Conservation (phyloP, 1,140 invertebrate species). For the Belonocnema kinseyi region DNA sequence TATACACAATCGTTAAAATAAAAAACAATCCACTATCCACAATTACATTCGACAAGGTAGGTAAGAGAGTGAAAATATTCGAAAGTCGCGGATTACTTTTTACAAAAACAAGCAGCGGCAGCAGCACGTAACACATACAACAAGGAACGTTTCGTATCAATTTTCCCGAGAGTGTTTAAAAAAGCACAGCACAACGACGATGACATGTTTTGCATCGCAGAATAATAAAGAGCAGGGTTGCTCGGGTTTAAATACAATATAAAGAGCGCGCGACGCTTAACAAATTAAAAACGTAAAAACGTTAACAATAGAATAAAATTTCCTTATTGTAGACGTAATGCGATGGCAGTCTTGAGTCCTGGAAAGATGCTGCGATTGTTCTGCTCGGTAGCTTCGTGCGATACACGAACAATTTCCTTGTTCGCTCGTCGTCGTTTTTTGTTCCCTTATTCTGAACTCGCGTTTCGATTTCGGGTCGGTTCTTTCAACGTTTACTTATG, state of each 20-base stretch:
- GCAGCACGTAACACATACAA: neutral
- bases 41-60: neutral
- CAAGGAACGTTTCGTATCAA: slow-evolving; percentile 9
- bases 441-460: slow-evolving; percentile 47
- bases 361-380: slow-evolving; percentile 72
- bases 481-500: slow-evolving; percentile 63
- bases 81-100: neutral
- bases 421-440: slow-evolving; percentile 39
- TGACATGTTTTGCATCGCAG: slow-evolving; percentile 15
- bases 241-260: slow-evolving; percentile 22
- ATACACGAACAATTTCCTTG: slow-evolving; percentile 47
- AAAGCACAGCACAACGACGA: slow-evolving; percentile 15
- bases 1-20: slow-evolving; percentile 13
- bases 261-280: slow-evolving; percentile 63
- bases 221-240: slow-evolving; percentile 7
- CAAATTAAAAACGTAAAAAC: slow-evolving; percentile 74
- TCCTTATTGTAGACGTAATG: slow-evolving; percentile 69
- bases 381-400: slow-evolving; percentile 63
- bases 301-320: slow-evolving; percentile 69
- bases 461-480: slow-evolving; percentile 42
- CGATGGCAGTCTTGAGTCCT: slow-evolving; percentile 74
- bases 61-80: neutral
- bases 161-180: slow-evolving; percentile 11
- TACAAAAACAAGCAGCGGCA: neutral
- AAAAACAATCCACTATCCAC: slow-evolving; percentile 9